Evolutionary conservation across 1,140 invertebrate genomes (phyloP), one percentile per base, ranked within the genome.

Genomic region (Melitaea cinxia): DNA sequence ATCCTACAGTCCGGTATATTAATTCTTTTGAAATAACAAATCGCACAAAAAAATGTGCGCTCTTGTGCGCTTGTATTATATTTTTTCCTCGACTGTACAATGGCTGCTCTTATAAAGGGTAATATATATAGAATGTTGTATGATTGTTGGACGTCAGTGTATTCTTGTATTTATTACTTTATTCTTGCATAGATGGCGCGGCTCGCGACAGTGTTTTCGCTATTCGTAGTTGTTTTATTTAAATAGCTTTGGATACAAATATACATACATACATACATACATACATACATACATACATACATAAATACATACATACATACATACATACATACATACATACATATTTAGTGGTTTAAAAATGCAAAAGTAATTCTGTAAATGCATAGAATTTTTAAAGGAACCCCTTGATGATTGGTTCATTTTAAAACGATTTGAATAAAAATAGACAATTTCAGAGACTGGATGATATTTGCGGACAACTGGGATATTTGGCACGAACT

Each of bases 71-170:
- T 39, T 7, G 5, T 7, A 19, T 45, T 45, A 45, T 21, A 10
- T 45, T 45, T 19, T 45, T 45, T 19, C 15, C 17, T 45, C 39
- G 39, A 45, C 39, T 45, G 39, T 45, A 45, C 39, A 45, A 10
- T 45, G 39, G 6, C 7, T 19, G 15, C 15, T 45, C 39, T 45
- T 45, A 45, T 19, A 45, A 45, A 45, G 12, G 39, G 7, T 1
- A 19, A 19, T n/a, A 45, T 21, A 45, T 45, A 45, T 45, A 45
- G 7, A 24, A 12, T 47, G 10, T 47, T 12, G 10, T 47, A 7
- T 23, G 42, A 47, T 47, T n/a, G 9, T 12, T 19, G 7, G 17
- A 47, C 21, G 42, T 47, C 42, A 23, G 4, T 21, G 9, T 47
- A 47, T 45, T 12, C 17, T 15, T 45, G 42, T 45, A 17, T 45